Base-by-base conservation (phyloP, 1,140 invertebrate genomes). In the Drosophila sp. region DNA sequence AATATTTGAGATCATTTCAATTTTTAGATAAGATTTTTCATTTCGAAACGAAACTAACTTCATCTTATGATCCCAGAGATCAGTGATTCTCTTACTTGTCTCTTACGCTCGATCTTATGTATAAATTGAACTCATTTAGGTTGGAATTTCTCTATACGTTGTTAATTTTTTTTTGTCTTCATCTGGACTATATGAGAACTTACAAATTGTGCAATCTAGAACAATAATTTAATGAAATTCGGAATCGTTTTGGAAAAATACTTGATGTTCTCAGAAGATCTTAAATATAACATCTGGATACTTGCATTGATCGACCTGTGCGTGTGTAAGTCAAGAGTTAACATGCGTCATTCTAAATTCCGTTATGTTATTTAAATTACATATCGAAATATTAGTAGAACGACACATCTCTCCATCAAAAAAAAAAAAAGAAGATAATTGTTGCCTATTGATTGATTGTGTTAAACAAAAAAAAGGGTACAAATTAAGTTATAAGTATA, bases 201-300 rank as follows among this genome's bases (percentile, higher is more conserved):
- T n/a, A n/a, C n/a, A n/a, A n/a, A n/a, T n/a, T 4, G 17, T 3
- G 33, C 7, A 38, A 11, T 50, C 23, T 7, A 47, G 7, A 27
- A 10, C 44, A 25, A 25, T 50, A 10, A 50, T 25, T 27, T 8
- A 3, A 25, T 50, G 44, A 50, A 50, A 50, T 8, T 50, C 1
- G 44, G 44, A 50, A 50, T 50, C 44, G 44, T 25, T 50, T 50
- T 50, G 44, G 44, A 50, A 50, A 50, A 50, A 50, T 50, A 27
- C 44, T 50, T 50, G 8, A 47, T 47, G 44, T 50, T 50, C 7
- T 50, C 44, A 50, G 3, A 50, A 50, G 44, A 50, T 47, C 44
- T 47, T 47, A 23, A 47, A 25, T 47, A 47, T 50, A 50, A 50
- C 7, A 50, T 50, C 25, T 50, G 25, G 23, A 50, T 50, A 50